Base-by-base conservation (phyloP, 2,113 vertebrate genomes). In the Phasianus colchicus region DNA sequence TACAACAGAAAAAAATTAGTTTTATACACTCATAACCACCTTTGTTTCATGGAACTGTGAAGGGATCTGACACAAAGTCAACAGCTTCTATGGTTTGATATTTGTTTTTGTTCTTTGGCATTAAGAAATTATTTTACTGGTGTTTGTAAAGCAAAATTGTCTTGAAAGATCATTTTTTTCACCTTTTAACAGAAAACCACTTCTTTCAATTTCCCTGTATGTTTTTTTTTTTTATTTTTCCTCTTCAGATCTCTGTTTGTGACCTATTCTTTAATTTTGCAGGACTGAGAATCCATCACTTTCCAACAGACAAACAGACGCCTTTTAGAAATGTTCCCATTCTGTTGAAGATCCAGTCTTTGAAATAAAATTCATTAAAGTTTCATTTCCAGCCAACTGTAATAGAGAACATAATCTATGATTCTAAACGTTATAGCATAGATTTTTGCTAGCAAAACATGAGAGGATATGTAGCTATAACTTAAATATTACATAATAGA, bases 381-480 rank as follows among this genome's bases (percentile, higher is more conserved):
- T 83, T 91, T 67, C 57, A 11, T 90, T 94, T 67, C 60, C n/a
- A 83, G 36, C 27, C 34, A 88, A 58, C 17, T 64, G 19, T 30
- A 85, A 83, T 17, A 75, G 4, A 24, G 43, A 75, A 34, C 20
- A 61, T 66, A 36, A 61, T 63, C 24, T 40, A 27, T 63, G 34
- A 63, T 63, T 63, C 61, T 63, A 40, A 81, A 58, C 15, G 11
- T 83, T 38, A 54, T 54, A 67, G 8, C 34, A 36, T 18, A 81
- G 70, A 86, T 93, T 83, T 94, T 95, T 81, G 36, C 60, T 92
- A 74, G 14, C 25, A 77, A 38, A 38, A 77, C 25, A 27, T 43
- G 22, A 83, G 11, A 21, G 69, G 42, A 77, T 83, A 83, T 52
- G n/a, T 6, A 57, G 12, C 42, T 86, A 29, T 81, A 92, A 86